Conservation (phyloP, 2,797 vertebrate genomes). For the Eulemur coronatus region DNA sequence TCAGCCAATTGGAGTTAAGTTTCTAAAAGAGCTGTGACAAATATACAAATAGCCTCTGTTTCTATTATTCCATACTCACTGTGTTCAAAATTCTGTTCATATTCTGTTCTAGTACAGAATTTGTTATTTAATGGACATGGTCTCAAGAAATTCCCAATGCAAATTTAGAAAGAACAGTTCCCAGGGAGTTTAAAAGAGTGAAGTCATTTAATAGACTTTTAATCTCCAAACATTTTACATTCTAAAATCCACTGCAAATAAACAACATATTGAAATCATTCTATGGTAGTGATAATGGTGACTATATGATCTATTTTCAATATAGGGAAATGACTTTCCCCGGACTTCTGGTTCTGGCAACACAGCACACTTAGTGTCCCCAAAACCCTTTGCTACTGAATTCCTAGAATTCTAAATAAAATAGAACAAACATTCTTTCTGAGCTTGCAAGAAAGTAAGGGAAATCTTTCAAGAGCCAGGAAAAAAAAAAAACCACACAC, state of each 20-base stretch:
- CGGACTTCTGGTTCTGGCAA: slow-evolving; percentile 9
- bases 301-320: slow-evolving; percentile 2
- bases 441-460: neutral
- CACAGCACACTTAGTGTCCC: neutral
- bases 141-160: slow-evolving; percentile 11
- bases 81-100: neutral
- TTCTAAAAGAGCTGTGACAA: slow-evolving; percentile 38
- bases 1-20: slow-evolving; percentile 4
- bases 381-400: neutral
- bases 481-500: neutral
- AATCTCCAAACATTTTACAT: neutral
- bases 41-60: neutral
- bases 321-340: neutral
- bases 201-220: neutral
- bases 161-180: slow-evolving; percentile 40
- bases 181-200: neutral
- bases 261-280: neutral
- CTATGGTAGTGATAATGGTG: neutral
- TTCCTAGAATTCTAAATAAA: slow-evolving; percentile 36
- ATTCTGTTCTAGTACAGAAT: neutral
- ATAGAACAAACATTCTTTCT: neutral
- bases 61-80: neutral
- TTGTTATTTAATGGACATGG: neutral
- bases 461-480: neutral
- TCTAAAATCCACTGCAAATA: slow-evolving; percentile 34